These are phyloP conservation scores for Vulpes lagopus DNA, from an alignment of 2,113 vertebrate genomes.

Conservation along the genomic window DNA sequence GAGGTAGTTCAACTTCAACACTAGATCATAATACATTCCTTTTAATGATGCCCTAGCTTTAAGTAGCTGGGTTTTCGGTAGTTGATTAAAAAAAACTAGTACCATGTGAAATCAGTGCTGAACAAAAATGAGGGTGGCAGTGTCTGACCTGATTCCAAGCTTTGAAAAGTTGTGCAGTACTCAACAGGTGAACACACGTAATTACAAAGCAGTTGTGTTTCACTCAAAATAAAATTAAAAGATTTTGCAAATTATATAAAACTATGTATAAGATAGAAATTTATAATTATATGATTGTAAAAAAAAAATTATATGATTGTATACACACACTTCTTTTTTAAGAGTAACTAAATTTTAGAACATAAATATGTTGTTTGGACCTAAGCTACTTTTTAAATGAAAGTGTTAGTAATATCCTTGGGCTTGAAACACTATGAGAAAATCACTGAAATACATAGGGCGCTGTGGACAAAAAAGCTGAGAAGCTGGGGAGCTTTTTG, in stretches of 20 bases:
- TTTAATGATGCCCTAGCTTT: constrained; percentile 37
- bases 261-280: background rate
- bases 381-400: background rate
- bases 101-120: background rate
- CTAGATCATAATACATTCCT: background rate
- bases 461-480: background rate
- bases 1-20: background rate
- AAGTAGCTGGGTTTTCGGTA: background rate
- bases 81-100: background rate
- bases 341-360: background rate
- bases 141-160: background rate
- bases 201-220: background rate
- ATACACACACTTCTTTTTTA: background rate
- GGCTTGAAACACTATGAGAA: background rate
- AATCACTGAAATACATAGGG: background rate
- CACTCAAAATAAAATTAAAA: constrained; percentile 13
- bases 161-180: background rate
- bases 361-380: background rate
- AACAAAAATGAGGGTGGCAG: background rate
- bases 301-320: background rate
- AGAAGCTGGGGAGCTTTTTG: background rate
- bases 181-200: background rate
- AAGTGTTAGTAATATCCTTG: background rate
- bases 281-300: background rate
- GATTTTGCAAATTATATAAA: background rate